Evolutionary conservation across 1,140 invertebrate species (phyloP).

Genomic region (Melitaea cinxia): DNA sequence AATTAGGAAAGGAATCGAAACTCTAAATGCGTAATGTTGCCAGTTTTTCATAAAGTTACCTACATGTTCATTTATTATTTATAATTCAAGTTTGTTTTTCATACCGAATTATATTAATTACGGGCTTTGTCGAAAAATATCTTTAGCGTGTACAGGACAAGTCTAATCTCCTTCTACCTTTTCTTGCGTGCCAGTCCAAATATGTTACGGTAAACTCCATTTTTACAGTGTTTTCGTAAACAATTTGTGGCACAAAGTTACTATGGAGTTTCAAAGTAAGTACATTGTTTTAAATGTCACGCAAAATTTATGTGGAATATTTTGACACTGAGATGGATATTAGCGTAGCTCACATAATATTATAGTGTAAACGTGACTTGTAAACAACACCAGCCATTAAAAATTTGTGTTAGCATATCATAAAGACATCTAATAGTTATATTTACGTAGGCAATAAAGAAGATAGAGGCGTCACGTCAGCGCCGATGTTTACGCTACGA

Average conservation of each 20-base stretch:
- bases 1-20: slow-evolving; percentile 41
- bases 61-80: slow-evolving; percentile 3
- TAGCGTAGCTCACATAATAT: slow-evolving; percentile 27
- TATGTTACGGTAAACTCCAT: slow-evolving; percentile 51
- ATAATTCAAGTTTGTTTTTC: slow-evolving; percentile 5
- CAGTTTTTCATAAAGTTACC: slow-evolving; percentile 13
- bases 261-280: slow-evolving; percentile 34
- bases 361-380: slow-evolving; percentile 48
- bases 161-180: slow-evolving; percentile 62
- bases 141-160: slow-evolving; percentile 34
- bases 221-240: slow-evolving; percentile 52
- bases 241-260: slow-evolving; percentile 51
- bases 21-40: slow-evolving; percentile 22
- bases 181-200: slow-evolving; percentile 59
- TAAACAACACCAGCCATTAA: slow-evolving; percentile 60
- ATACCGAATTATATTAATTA: slow-evolving; percentile 17
- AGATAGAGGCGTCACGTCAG: slow-evolving; percentile 72
- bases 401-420: slow-evolving; percentile 62
- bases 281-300: slow-evolving; percentile 50
- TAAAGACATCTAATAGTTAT: slow-evolving; percentile 68
- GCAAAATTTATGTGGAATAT: slow-evolving; percentile 39
- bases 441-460: slow-evolving; percentile 76
- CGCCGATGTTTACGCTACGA: slow-evolving; percentile 61
- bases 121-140: slow-evolving; percentile 21
- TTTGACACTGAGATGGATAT: slow-evolving; percentile 40